These are phyloP conservation scores for Leptopilina syphax DNA, from an alignment of 2,888 invertebrate species.

Conservation along the genomic window DNA sequence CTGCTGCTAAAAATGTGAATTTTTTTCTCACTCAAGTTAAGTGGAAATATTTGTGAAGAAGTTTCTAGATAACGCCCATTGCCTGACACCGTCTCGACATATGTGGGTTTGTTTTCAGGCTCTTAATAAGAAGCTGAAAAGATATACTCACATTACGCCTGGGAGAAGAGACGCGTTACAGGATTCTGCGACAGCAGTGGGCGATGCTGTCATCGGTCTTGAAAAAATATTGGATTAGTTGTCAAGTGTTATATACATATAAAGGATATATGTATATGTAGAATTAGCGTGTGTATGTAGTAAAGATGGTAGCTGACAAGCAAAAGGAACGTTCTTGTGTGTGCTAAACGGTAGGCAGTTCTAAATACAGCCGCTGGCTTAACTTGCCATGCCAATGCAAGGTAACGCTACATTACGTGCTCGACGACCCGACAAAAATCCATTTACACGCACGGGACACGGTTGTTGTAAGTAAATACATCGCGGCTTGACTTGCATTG, in stretches of 20 bases:
- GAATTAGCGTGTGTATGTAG: neutral
- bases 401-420: constrained; percentile 52
- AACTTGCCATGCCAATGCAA: constrained; percentile 41
- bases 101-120: constrained; percentile 37
- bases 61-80: constrained; percentile 31
- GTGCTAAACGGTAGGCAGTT: constrained; percentile 39
- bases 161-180: constrained; percentile 37
- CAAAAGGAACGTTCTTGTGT: constrained; percentile 1
- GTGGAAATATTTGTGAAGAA: neutral
- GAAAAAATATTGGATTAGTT: constrained; percentile 29
- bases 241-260: constrained; percentile 12
- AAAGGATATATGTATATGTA: too few relatives aligned
- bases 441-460: constrained; percentile 54
- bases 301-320: constrained; percentile 33
- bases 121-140: constrained; percentile 36
- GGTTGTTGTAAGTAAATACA: constrained; percentile 54
- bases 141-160: constrained; percentile 29
- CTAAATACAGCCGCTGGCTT: constrained; percentile 41
- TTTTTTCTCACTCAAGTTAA: neutral
- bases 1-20: too few relatives aligned
- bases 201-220: constrained; percentile 16
- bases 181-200: constrained; percentile 8
- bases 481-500: constrained; percentile 48
- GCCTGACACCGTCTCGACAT: constrained; percentile 20
- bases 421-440: constrained; percentile 56